These are phyloP conservation scores for Dermatophagoides farinae DNA, from an alignment of 1,140 invertebrate genomes.

Conservation along the genomic window DNA sequence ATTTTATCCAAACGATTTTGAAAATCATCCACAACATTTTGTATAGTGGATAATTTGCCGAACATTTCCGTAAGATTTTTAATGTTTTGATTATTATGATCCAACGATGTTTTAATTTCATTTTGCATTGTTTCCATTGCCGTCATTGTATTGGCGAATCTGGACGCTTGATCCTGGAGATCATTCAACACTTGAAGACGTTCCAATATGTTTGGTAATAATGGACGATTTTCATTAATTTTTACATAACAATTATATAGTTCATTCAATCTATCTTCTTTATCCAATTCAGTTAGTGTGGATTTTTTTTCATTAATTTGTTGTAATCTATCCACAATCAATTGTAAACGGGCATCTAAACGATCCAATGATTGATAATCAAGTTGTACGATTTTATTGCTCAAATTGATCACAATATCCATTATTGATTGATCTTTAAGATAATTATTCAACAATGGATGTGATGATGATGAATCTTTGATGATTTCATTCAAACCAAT, in stretches of 20 bases:
- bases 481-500: slow-evolving; percentile 39
- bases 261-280: slow-evolving; percentile 55
- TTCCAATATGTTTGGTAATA: slow-evolving; percentile 56
- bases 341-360: slow-evolving; percentile 50
- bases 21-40: background rate
- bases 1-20: background rate
- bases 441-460: slow-evolving; percentile 14
- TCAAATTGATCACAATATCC: slow-evolving; percentile 43
- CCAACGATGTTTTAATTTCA: background rate
- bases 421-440: slow-evolving; percentile 19
- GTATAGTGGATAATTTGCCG: background rate
- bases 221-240: slow-evolving; percentile 50
- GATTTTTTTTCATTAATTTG: slow-evolving; percentile 43
- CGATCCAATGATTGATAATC: slow-evolving; percentile 57
- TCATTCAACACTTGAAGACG: slow-evolving; percentile 56
- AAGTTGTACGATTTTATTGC: slow-evolving; percentile 50
- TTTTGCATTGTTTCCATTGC: background rate
- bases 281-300: slow-evolving; percentile 45
- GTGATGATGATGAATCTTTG: slow-evolving; percentile 29
- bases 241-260: slow-evolving; percentile 67
- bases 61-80: background rate
- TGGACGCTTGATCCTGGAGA: slow-evolving; percentile 52
- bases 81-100: background rate
- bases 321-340: slow-evolving; percentile 50
- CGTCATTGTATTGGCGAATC: background rate